A percentile compares a stretch with the other conserved stretches of the same genome.
Evolutionary conservation across 2,888 invertebrate genomes (phyloP).

Genomic region (Hirtodrosophila alboralis): DNA sequence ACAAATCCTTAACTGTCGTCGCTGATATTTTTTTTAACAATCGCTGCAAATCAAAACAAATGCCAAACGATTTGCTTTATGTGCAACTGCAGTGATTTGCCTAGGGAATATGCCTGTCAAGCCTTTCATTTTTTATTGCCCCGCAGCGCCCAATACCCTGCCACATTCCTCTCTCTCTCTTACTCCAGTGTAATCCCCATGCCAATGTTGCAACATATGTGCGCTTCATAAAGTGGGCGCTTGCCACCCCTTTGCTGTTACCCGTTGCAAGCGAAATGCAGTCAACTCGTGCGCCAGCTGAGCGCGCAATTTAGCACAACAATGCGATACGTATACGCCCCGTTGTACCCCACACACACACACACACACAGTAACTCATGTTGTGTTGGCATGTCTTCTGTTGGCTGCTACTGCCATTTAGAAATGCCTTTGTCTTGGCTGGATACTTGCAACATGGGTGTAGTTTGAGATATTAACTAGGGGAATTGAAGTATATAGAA

Average conservation of each 20-base stretch:
- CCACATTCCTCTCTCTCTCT: too few species aligned
- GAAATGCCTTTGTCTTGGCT: constrained; percentile 76
- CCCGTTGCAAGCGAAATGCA: constrained; percentile 73
- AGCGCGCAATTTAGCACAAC: constrained; percentile 80
- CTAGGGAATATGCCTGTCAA: constrained; percentile 68
- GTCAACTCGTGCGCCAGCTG: constrained; percentile 80
- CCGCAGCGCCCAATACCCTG: constrained; percentile 28
- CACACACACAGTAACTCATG: constrained; percentile 33
- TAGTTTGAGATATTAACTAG: too few species aligned
- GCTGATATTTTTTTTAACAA: constrained; percentile 62
- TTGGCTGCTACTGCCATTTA: constrained; percentile 67
- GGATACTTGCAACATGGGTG: constrained; percentile 9
- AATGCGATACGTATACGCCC: constrained; percentile 79
- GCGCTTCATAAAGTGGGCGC: constrained; percentile 72
- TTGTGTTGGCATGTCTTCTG: constrained; percentile 47
- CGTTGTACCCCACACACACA: constrained; percentile 28
- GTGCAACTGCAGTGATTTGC: constrained; percentile 79
- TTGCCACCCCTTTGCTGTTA: not conserved
- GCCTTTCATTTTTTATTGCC: constrained; percentile 75
- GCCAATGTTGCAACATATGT: constrained; percentile 68
- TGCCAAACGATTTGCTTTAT: constrained; percentile 81
- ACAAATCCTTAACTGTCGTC: constrained; percentile 45
- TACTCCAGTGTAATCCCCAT: constrained; percentile 2
- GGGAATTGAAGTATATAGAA: too few species aligned
- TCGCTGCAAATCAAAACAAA: constrained; percentile 79